phyloP scores from a whole-genome alignment of 2,888 invertebrate genomes.

The Xanthia icteritia region DNA sequence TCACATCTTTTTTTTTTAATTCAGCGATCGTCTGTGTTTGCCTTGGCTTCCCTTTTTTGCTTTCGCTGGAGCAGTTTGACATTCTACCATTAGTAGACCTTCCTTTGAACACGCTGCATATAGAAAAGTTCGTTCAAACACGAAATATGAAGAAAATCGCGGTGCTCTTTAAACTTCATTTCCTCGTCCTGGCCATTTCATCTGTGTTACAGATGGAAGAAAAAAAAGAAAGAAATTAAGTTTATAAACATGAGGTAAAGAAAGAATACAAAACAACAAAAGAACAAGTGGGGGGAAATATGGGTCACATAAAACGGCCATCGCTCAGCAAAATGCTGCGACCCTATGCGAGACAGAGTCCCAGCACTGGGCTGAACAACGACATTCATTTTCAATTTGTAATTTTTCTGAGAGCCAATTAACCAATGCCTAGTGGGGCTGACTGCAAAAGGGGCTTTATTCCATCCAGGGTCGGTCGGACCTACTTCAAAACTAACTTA shows the following conservation, averaged over 20 bases:
- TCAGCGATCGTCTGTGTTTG: not conserved
- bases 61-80: no score
- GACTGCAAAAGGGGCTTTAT: not conserved
- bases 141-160: not conserved
- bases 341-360: no score
- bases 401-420: not conserved
- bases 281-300: no score
- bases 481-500: constrained; percentile 1
- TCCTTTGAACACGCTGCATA: not conserved
- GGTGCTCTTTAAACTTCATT: not conserved
- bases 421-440: not conserved
- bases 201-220: no score
- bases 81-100: not conserved
- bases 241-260: no score
- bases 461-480: not conserved
- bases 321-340: no score
- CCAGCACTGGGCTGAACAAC: no score
- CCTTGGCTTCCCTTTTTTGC: not conserved
- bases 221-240: no score
- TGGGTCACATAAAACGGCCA: no score
- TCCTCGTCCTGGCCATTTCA: not conserved
- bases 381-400: not conserved
- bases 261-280: no score
- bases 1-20: not conserved
- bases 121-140: not conserved